These are phyloP conservation scores for Melanerpes aurifrons DNA, from an alignment of 2,113 vertebrate species.

Conservation along the genomic window DNA sequence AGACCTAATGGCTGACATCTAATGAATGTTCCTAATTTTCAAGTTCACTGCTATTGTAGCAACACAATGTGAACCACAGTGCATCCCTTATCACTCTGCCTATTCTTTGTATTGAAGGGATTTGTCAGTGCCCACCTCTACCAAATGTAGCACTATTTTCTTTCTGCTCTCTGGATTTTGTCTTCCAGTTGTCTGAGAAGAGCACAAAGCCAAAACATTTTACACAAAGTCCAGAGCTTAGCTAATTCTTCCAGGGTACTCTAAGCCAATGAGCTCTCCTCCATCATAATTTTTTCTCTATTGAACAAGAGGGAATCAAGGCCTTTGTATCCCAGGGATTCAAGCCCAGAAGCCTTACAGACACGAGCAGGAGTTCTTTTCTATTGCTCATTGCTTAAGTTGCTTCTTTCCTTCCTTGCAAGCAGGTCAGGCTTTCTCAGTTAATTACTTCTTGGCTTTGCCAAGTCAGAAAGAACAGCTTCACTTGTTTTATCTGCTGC, in stretches of 20 bases:
- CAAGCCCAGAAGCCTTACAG: not conserved
- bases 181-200: not conserved
- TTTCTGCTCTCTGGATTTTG: not conserved
- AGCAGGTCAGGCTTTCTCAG: not conserved
- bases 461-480: not conserved
- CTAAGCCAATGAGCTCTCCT: not conserved
- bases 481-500: not conserved
- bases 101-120: not conserved
- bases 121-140: not conserved
- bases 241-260: not conserved
- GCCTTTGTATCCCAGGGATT: not conserved
- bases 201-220: not conserved
- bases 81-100: not conserved
- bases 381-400: not conserved
- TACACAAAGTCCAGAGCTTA: not conserved
- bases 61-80: not conserved
- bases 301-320: not conserved
- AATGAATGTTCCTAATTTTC: not conserved
- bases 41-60: not conserved
- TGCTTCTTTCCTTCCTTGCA: not conserved
- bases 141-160: not conserved
- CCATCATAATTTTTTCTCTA: not conserved
- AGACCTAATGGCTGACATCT: not conserved
- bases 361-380: not conserved
- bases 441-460: not conserved